Evolutionary conservation across 2,113 vertebrate genomes (phyloP).

Genomic region (Puntigrus tetrazona): DNA sequence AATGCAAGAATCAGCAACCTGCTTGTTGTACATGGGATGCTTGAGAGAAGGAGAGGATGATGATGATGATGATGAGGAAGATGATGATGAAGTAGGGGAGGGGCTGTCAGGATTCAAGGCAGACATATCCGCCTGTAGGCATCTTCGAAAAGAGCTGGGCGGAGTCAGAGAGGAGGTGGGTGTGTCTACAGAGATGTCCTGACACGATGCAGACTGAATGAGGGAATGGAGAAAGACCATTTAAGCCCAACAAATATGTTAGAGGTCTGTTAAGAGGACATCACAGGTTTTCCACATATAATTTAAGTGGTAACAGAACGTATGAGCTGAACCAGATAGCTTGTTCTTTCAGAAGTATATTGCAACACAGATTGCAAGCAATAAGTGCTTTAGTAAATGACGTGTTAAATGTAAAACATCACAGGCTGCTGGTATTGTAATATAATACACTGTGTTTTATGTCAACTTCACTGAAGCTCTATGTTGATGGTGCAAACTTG

Average conservation of each 20-base stretch:
- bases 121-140: constrained; percentile 68
- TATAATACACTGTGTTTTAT: not conserved
- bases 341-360: not conserved
- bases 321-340: not conserved
- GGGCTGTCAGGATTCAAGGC: constrained; percentile 43
- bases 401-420: not conserved
- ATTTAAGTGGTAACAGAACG: not conserved
- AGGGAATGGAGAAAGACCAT: not conserved
- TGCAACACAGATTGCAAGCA: not conserved
- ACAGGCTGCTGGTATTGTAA: not conserved
- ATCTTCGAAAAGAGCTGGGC: constrained; percentile 63
- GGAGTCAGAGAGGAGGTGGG: constrained; percentile 60
- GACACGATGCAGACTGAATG: constrained; percentile 69
- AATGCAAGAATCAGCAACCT: constrained; percentile 78
- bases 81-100: constrained; percentile 30
- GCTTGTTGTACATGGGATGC: constrained; percentile 72
- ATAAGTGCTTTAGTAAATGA: not conserved
- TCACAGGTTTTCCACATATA: not conserved
- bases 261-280: not conserved
- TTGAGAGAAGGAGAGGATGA: constrained; percentile 57
- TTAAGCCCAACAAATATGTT: not conserved
- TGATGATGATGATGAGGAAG: constrained; percentile 11
- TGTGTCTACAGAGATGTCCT: constrained; percentile 74
- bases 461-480: not conserved
- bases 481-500: constrained; percentile 7